Base-by-base conservation (phyloP, 2,888 invertebrate species). In the Myathropa florea region DNA sequence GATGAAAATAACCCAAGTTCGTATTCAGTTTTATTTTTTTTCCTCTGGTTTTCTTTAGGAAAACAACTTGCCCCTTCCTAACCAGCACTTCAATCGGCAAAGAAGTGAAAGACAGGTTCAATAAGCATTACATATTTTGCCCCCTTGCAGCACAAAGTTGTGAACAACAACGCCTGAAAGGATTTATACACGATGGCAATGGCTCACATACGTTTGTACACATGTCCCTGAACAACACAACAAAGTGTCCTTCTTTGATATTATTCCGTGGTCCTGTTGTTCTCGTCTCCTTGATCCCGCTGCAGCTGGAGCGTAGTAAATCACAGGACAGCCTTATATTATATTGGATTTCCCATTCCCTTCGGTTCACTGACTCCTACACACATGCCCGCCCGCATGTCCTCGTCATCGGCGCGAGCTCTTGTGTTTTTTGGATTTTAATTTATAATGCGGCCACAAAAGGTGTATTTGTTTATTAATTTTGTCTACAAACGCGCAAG, bases 81-180 rank as follows among this genome's bases (percentile, higher is more conserved):
- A 0, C 39, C 39, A 46, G 39, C n/a, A 46, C 39, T n/a, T 46
- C 4, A 46, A n/a, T 46, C n/a, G n/a, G 4, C 39, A 46, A 46
- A 46, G n/a, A 46, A 46, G n/a, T 46, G n/a, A 46, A 46, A 39
- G n/a, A 39, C 39, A n/a, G n/a, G 39, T 61, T 73, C 36, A 36
- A 36, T 57, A 39, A 55, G 55, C 12, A 64, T 55, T 18, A 6
- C 21, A 14, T 7, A 4, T 12, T 14, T 39, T 39, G n/a, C 4
- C 39, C 12, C 6, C 23, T 0, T 23, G 9, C 33, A 7, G 23
- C n/a, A 64, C 14, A 36, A 36, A 30, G 6, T 21, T 4, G 57
- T 28, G 14, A 65, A 75, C 14, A 75, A 75, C 75, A 75, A 75
- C 57, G 39, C 57, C 55, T 59, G 57, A 75, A 59, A 57, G 65